Base-by-base conservation (phyloP, 2,113 vertebrate genomes). In the Paralichthys olivaceus region DNA sequence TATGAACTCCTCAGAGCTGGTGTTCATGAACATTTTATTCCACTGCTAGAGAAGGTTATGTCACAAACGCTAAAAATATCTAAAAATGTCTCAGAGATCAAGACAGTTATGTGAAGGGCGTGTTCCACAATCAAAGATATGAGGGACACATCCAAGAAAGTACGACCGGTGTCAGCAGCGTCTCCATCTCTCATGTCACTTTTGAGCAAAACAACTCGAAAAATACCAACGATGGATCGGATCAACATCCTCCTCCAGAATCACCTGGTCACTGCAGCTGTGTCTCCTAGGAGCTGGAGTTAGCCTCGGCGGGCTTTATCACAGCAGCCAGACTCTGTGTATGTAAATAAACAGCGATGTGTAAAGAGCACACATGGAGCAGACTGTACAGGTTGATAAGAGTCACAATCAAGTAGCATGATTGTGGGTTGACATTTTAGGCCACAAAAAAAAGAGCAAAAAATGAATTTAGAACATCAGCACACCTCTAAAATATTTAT, bases 311-410 rank as follows among this genome's bases (percentile, higher is more conserved):
- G 20, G 22, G 61, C 76, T 79, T 88, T 85, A 89, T 87, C 87
- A 57, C 75, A 47, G 45, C 69, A 58, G 71, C 71, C 85, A 89
- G 74, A 74, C 69, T 68, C 72, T 2, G 65, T 76, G 84, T 53
- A 74, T 79, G 78, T 73, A 76, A 88, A 85, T 69, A 81, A 72
- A 77, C 66, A 47, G 72, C 58, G 15, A n/a, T 37, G 57, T 79
- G 75, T 49, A 47, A 32, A 79, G 79, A 77, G 56, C 28, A 63
- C 69, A 68, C 75, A 75, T 1, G 14, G n/a, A 72, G 64, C 51
- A 26, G 56, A 49, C 54, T 58, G 60, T 26, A 57, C 67, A 64
- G 28, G 29, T 53, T 5, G 28, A 49, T 49, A 49, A 49, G 45
- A 49, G 54, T 76, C 29, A 54, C 34, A 40, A 25, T 56, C 26